Evolutionary conservation across 2,888 invertebrate genomes (phyloP).

Genomic region (Eristalinus aeneus): DNA sequence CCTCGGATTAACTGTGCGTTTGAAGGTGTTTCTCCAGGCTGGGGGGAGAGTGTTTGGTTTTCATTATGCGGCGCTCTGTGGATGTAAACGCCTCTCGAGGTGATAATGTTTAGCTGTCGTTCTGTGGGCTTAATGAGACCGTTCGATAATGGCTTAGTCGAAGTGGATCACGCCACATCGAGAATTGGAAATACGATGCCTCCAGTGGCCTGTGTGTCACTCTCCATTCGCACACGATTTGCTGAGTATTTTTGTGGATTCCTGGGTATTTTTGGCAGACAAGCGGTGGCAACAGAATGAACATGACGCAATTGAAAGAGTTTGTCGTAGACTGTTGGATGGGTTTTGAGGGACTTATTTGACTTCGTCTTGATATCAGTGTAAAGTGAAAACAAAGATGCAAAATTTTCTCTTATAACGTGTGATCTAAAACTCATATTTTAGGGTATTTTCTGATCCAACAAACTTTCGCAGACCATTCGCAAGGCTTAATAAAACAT

Average conservation of each 20-base stretch:
- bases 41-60: conserved; percentile 31
- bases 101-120: background rate
- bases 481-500: too few relatives aligned
- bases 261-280: background rate
- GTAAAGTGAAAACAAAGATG: too few relatives aligned
- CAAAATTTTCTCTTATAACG: too few relatives aligned
- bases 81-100: background rate
- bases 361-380: too few relatives aligned
- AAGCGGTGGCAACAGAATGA: background rate
- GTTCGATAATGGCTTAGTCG: background rate
- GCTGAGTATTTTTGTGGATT: background rate
- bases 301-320: background rate
- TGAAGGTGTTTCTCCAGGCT: background rate
- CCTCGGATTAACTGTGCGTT: background rate
- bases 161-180: background rate
- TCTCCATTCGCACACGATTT: background rate
- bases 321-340: background rate
- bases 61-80: background rate
- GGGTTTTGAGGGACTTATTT: too few relatives aligned
- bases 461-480: background rate
- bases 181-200: background rate
- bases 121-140: background rate
- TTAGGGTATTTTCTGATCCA: background rate
- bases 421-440: too few relatives aligned
- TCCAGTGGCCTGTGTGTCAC: background rate